Base-by-base conservation (phyloP, 64 coral and sea anemone species). In the Cladopsammia gracilis region DNA sequence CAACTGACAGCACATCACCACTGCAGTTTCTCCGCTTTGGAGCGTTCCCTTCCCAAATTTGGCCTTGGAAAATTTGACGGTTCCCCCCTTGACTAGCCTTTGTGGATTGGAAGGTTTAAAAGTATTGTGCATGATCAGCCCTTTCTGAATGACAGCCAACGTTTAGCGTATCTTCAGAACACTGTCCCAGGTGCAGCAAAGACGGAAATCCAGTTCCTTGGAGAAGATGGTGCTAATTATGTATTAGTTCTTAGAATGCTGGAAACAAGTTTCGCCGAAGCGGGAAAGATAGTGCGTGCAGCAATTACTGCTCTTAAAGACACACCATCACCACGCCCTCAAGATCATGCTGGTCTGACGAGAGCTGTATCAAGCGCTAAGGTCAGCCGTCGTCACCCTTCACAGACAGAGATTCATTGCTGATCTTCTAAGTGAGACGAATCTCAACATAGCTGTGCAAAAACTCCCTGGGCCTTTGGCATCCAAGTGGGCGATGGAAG, bases 401-500 rank as follows among this genome's bases (percentile, higher is more conserved):
- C 89, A 82, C 53, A 46, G 89, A 91, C 77, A 91, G 47, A 64
- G 89, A 47, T 91, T 91, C 7, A 62, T 82, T 82, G 76, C 89
- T 54, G 89, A 91, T 64, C 49, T 91, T 13, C 20, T 91, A 59
- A 82, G 89, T 82, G 89, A 83, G 72, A 86, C 91, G 45, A 93
- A 93, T 71, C 25, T 93, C 11, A 59, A 59, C 62, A 93, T 86
- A 58, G 71, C 77, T 25, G 71, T 93, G 53, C 45, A 78, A 64
- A 85, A 93, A 44, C 81, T 86, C 61, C 80, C 90, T 73, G 90
- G 51, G 20, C 25, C 56, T 71, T 45, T 93, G 56, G 54, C 58
- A 58, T 77, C 75, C 18, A 93, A 93, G 71, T 78, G 91, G 91
- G 82, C 91, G 8, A 93, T 87, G 91, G 54, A 93, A 52, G 82